Evolutionary conservation across 1,140 invertebrate species (phyloP), one percentile per base, ranked within the genome.

Genomic region (Luehdorfia chinensis): DNA sequence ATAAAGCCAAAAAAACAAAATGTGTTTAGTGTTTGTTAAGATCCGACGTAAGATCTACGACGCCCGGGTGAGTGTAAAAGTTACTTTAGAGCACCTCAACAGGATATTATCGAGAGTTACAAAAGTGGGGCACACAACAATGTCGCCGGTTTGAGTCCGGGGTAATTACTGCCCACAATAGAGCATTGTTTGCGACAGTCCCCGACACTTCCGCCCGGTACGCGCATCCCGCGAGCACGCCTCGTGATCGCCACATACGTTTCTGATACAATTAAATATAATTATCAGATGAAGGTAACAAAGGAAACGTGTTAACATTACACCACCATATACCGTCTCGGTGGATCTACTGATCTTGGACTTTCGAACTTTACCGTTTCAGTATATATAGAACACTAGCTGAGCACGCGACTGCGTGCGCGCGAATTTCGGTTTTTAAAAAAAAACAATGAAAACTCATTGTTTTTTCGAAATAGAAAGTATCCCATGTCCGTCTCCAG

Each of bases 121-220:
- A 28, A 47, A 58, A 54, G 27, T 30, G 36, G 46, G 47, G 45
- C 49, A 27, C 18, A 23, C 41, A 39, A 43, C 36, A 36, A 50
- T 56, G 53, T 47, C 58, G 34, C 50, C 31, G 47, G 33, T 47
- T 56, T 53, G 53, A 54, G 56, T 43, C 39, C 48, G 36, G 12
- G 21, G 58, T 60, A 60, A 60, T 60, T 53, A 52, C 50, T 30
- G 43, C n/a, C 47, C 58, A 56, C 53, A 60, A 60, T 60, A 37
- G 56, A 9, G 34, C 46, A 60, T 60, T 60, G 57, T 60, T 34
- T 47, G 47, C 27, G 50, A 48, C 53, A 34, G 37, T 23, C 14
- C 25, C 31, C 30, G 45, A 46, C 49, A 56, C 58, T 60, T 60
- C 58, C 58, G 58, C 47, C 23, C 23, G 11, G 41, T 34, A n/a